Percentiles rank a stretch among this genome's conserved stretches.
These are phyloP conservation scores for Pantherophis vulpinus DNA, from an alignment of 2,797 vertebrate species.

Conservation along the genomic window DNA sequence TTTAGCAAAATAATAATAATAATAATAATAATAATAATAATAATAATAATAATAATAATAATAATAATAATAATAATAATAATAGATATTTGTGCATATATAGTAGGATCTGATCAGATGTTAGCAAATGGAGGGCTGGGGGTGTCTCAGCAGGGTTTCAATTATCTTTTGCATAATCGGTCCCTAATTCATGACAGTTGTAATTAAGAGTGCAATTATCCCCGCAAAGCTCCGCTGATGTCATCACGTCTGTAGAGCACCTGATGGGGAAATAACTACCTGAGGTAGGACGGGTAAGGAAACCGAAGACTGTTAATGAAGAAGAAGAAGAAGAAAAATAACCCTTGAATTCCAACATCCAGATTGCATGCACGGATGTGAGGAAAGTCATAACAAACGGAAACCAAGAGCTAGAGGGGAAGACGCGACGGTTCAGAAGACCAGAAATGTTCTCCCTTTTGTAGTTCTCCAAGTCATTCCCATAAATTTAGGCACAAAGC, in stretches of 20 bases:
- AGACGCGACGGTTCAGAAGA: neutral
- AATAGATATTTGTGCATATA: neutral
- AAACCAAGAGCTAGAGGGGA: neutral
- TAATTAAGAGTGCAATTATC: conserved; percentile 77
- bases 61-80: neutral
- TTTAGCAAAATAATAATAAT: conserved; percentile 36
- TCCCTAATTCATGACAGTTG: conserved; percentile 68
- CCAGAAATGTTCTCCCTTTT: neutral
- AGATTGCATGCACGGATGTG: neutral
- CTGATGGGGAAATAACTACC: conserved; percentile 53
- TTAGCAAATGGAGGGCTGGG: conserved; percentile 63
- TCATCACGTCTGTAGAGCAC: conserved; percentile 56
- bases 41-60: neutral
- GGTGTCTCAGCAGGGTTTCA: conserved; percentile 73
- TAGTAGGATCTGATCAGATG: conserved; percentile 61
- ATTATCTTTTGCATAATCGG: conserved; percentile 66
- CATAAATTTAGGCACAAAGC: neutral
- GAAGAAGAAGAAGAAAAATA: neutral
- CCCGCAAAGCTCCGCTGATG: conserved; percentile 60
- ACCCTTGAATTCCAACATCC: neutral
- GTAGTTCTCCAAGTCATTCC: neutral
- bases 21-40: neutral
- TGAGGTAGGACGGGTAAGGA: conserved; percentile 38
- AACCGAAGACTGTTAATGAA: conserved; percentile 22
- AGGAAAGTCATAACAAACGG: neutral